Base-by-base conservation (phyloP, 2,888 invertebrate species). In the Pyralis farinalis region DNA sequence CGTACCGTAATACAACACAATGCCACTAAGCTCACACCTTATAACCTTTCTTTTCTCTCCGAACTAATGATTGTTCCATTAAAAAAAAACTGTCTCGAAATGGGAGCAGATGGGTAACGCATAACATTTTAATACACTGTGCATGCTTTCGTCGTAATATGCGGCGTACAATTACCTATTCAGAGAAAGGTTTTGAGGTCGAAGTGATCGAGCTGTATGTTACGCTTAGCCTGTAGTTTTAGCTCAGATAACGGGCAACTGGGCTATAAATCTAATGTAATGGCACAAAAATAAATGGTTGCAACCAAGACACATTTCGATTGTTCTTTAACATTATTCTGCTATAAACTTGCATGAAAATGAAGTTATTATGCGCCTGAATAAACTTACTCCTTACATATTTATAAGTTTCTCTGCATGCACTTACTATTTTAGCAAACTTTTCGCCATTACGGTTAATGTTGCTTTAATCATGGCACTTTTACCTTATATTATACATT, bases 241-340 rank as follows among this genome's bases (percentile, higher is more conserved):
- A 55, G 54, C 58, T 49, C 63, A 67, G 67, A 67, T 70, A 67
- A 70, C 67, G 65, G 63, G 51, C 52, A 47, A 42, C 44, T 48
- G 45, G 58, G 63, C 51, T 50, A 59, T 70, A 70, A 70, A 70
- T 67, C 65, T 63, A 50, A 46, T 34, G 50, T 63, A 70, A 67
- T 67, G 63, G 66, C 55, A 53, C 55, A 67, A 70, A 70, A 70
- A 67, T 70, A 69, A 66, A 69, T 65, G 63, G 58, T 52, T 48
- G 43, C 38, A 54, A 49, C 16, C 16, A 16, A 16, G 58, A 58
- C 50, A 48, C 53, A 59, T 63, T 63, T 47, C 55, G 57, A 63
- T 59, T 62, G 57, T 53, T 46, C 51, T 58, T 61, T 16, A 16
- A 16, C 4, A 16, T 59, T 53, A 58, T 53, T 44, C 40, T 43